Evolutionary conservation across 2,888 invertebrate genomes (phyloP), one percentile per base, ranked within the genome.

Genomic region (Agrotis clavis): DNA sequence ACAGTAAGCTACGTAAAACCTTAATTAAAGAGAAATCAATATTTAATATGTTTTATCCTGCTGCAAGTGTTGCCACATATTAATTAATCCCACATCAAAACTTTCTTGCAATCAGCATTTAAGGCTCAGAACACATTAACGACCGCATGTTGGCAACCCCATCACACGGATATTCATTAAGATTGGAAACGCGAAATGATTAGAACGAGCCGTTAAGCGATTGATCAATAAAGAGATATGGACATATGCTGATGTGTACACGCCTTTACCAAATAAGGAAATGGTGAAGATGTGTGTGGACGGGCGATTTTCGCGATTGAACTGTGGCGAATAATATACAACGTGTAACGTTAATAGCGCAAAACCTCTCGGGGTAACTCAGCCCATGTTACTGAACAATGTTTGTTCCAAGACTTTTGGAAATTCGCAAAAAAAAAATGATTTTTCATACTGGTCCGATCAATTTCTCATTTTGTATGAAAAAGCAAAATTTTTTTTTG

Each of bases 191-290:
- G 85, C 71, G 71, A 86, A 88, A 87, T 89, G 88, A 90, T 91
- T 86, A 85, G 83, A 77, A 86, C 64, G 85, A 84, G 77, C 82
- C 86, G 85, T 74, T 84, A 84, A 81, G 77, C 85, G 82, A 88
- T 88, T 86, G 92, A 92, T 92, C 90, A 91, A 91, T 90, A 88
- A 86, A 82, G 69, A 88, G 91, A 92, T 92, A 92, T 79, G 75
- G 77, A 64, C 87, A 86, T 89, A 89, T 90, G 90, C 87, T 89
- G 88, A 91, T 89, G 87, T 84, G 81, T 69, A 71, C 71, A 83
- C 87, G 86, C 86, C 82, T 86, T 79, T 79, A 72, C 87, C 86
- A 63, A 85, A 86, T 85, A 88, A 78, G 87, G 88, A 69, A 74
- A 51, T 71, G 16, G 14, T 19, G 53, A 53, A 67, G 71, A 73